phyloP scores from a whole-genome alignment of 2,797 vertebrate species.

The Astyanax mexicanus region DNA sequence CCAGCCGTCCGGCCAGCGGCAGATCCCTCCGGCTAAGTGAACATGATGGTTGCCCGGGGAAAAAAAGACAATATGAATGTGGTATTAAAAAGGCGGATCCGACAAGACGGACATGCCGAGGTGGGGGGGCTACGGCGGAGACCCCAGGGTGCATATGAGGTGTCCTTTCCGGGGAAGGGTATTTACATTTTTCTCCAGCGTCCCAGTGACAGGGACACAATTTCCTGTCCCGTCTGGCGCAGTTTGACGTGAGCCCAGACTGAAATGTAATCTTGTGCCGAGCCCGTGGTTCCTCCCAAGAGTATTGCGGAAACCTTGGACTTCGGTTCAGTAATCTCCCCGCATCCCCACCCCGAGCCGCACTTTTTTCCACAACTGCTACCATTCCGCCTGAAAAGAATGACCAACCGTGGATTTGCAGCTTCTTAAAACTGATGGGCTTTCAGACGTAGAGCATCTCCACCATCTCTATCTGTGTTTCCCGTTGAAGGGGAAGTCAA shows the following conservation, averaged over 20 bases:
- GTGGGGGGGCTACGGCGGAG: constrained; percentile 58
- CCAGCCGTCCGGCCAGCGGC: constrained; percentile 48
- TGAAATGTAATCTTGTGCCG: constrained; percentile 81
- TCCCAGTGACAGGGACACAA: constrained; percentile 84
- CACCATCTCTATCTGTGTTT: no score
- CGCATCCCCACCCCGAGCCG: constrained; percentile 2
- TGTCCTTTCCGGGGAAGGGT: constrained; percentile 74
- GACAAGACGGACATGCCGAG: constrained; percentile 79
- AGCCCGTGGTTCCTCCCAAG: constrained; percentile 74
- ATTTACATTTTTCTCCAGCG: constrained; percentile 83
- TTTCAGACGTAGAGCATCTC: constrained; percentile 62
- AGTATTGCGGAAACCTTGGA: constrained; percentile 78
- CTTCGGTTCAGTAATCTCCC: constrained; percentile 75
- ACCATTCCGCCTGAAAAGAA: constrained; percentile 67
- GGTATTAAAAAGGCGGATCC: constrained; percentile 77
- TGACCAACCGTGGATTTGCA: constrained; percentile 63
- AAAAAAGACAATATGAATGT: constrained; percentile 60
- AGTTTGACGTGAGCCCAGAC: constrained; percentile 77
- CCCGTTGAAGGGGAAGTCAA: constrained; percentile 35
- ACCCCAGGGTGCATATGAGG: constrained; percentile 76
- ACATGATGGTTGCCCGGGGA: constrained; percentile 47
- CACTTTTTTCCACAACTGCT: constrained; percentile 61
- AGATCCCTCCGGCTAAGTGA: constrained; percentile 53
- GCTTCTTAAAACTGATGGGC: constrained; percentile 66
- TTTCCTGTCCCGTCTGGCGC: constrained; percentile 83